Base-by-base conservation (phyloP, 2,113 vertebrate genomes). In the Orthonyx spaldingii region DNA sequence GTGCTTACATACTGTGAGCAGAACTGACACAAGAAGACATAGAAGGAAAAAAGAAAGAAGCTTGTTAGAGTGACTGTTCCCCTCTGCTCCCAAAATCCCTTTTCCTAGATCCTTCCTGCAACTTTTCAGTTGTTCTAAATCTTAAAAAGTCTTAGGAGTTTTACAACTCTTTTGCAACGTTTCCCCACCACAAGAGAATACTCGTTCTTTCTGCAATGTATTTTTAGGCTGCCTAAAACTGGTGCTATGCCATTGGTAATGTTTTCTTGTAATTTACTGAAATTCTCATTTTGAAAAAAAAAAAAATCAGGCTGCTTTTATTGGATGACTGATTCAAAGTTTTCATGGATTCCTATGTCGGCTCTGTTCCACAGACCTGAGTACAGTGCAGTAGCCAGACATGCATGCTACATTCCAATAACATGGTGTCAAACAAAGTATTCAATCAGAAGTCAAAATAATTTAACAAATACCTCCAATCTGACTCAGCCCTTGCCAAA, bases 161-260 rank as follows among this genome's bases (percentile, higher is more conserved):
- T 44, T 76, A 64, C 18, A 80, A 57, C 10, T 57, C 42, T 90
- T 90, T 77, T 79, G 50, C 76, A 93, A 91, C 23, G 30, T 21
- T 50, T 69, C 35, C 61, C 23, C 0, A 3, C 57, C 82, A 66
- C 84, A 86, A 65, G 81, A 93, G 87, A 91, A 91, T n/a, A 87
- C 15, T 57, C 32, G 47, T 79, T 87, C 74, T 84, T 91, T 79
- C 78, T 77, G 82, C 20, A 41, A 32, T 35, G 33, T 57, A 77
- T 87, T 96, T 95, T 96, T 57, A 94, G 63, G 39, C 42, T 82
- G 55, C 17, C 23, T 59, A 80, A 90, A 92, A 75, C 60, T 52
- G 47, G 37, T 82, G n/a, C 35, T 46, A 27, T 53, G 83, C 66
- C 84, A 8, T 14, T 60, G 49, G 60, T 56, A 81, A 71, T 28